Evolutionary conservation across 1,140 invertebrate species (phyloP), one percentile per base, ranked within the genome.

Genomic region (Dufourea novaeangliae): DNA sequence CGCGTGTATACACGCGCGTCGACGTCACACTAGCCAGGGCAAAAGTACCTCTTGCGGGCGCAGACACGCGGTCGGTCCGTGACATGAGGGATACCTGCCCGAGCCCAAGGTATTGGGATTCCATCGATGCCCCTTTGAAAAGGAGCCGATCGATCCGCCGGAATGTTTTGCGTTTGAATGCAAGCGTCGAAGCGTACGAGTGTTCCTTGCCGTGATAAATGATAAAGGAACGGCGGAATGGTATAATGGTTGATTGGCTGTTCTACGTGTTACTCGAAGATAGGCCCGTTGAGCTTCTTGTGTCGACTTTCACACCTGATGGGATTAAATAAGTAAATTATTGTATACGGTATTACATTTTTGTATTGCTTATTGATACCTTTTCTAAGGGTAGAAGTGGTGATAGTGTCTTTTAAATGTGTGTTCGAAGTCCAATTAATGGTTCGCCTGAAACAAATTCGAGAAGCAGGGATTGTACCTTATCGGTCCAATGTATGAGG

Each of bases 31-130:
- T 50, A 20, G 22, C 29, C n/a, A 29, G 20, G 20, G 4, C 32
- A 11, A 44, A 69, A 68, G 73, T 75, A 59, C 69, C 29, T 75
- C 62, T n/a, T n/a, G n/a, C 22, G 50, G 27, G 34, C 44, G n/a
- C n/a, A 72, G 59, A 25, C 50, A 39, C 25, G 62, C 12, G n/a
- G n/a, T n/a, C n/a, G n/a, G n/a, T 29, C 27, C 71, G 44, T 54
- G 61, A 64, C 69, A 32, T 14, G 57, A 14, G 10, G 25, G 44
- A 64, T 64, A 41, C 32, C 22, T 14, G 37, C n/a, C n/a, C n/a
- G 44, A 63, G 63, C 22, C n/a, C 32, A 1, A 22, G 14, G 44
- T 27, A 64, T 52, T 29, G 61, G 70, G 20, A 20, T 50, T 37
- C 57, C 57, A 37, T 63, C 59, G 32, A 72, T 72, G 44, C 29